These are phyloP conservation scores for Ostrea denselamellosa DNA, from an alignment of 1,140 invertebrate species.

Conservation along the genomic window DNA sequence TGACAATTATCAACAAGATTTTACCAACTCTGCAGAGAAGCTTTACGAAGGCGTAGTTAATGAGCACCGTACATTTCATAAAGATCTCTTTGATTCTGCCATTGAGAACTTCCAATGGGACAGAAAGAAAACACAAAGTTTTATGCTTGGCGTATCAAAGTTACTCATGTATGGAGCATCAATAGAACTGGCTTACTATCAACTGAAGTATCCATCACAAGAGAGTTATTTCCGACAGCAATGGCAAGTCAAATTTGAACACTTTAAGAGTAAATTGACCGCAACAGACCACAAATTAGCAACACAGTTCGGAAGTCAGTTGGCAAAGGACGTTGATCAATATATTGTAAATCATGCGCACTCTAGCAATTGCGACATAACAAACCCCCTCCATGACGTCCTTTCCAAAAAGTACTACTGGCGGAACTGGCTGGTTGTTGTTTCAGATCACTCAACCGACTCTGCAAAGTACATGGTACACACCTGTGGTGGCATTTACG, in stretches of 20 bases:
- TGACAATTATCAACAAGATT: neutral
- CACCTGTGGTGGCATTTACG: neutral
- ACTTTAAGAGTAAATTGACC: neutral
- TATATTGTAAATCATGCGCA: constrained; percentile 1
- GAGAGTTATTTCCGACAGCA: constrained; percentile 7
- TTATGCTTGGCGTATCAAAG: neutral
- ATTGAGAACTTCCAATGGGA: neutral
- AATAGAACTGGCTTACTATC: neutral
- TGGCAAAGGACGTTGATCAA: neutral
- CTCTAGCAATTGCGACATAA: neutral
- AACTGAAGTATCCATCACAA: constrained; percentile 15
- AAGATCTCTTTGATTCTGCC: neutral
- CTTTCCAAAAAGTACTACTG: neutral
- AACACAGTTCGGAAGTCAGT: neutral
- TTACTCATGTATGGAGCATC: neutral
- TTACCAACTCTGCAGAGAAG: neutral
- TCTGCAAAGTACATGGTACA: neutral
- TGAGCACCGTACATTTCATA: neutral
- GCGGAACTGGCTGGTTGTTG: neutral
- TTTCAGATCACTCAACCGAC: neutral
- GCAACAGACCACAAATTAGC: neutral
- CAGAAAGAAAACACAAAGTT: neutral
- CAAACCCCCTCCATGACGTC: neutral
- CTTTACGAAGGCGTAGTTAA: neutral
- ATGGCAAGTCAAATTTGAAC: constrained; percentile 12